A percentile compares a stretch with the other conserved stretches of the same genome.
Conservation (phyloP, 1,140 invertebrate species). For the Drosophila kurseongensis region DNA sequence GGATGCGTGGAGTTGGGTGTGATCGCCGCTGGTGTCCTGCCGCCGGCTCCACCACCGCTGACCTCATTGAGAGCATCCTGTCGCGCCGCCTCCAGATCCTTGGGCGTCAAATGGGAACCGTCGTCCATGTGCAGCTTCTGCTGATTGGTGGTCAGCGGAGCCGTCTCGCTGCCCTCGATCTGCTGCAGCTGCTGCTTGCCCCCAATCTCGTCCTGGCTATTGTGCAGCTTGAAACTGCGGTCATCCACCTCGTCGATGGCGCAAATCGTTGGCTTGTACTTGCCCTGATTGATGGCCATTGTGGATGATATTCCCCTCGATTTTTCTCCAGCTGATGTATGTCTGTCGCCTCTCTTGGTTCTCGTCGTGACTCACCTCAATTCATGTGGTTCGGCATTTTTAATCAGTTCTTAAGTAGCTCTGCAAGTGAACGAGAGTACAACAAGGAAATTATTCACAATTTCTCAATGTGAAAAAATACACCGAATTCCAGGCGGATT, state of each 20-base stretch:
- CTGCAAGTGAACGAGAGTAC: background rate
- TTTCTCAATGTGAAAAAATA: background rate
- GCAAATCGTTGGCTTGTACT: slow-evolving; percentile 78
- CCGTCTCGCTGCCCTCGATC: slow-evolving; percentile 80
- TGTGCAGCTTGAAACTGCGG: slow-evolving; percentile 73
- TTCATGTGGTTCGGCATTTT: slow-evolving; percentile 19
- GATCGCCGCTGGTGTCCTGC: slow-evolving; percentile 62
- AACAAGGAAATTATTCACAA: slow-evolving; percentile 24
- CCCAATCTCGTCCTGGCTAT: slow-evolving; percentile 53
- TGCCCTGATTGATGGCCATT: slow-evolving; percentile 80
- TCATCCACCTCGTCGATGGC: slow-evolving; percentile 82
- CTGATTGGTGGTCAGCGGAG: slow-evolving; percentile 78
- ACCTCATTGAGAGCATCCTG: slow-evolving; percentile 55
- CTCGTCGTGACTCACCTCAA: slow-evolving; percentile 7
- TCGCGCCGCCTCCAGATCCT: slow-evolving; percentile 73
- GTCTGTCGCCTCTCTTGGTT: background rate
- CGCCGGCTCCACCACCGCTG: slow-evolving; percentile 19
- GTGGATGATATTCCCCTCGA: background rate
- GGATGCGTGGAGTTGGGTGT: slow-evolving; percentile 69
- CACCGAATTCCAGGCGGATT: slow-evolving; percentile 14
- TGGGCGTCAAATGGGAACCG: slow-evolving; percentile 55
- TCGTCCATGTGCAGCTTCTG: slow-evolving; percentile 79
- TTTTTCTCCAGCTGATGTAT: background rate
- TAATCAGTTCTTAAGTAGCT: slow-evolving; percentile 4
- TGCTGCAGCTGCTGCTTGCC: slow-evolving; percentile 51